Percentiles rank a stretch among this genome's conserved stretches.
These are phyloP conservation scores for Anolis carolinensis DNA, from an alignment of 2,113 vertebrate species.

Conservation along the genomic window DNA sequence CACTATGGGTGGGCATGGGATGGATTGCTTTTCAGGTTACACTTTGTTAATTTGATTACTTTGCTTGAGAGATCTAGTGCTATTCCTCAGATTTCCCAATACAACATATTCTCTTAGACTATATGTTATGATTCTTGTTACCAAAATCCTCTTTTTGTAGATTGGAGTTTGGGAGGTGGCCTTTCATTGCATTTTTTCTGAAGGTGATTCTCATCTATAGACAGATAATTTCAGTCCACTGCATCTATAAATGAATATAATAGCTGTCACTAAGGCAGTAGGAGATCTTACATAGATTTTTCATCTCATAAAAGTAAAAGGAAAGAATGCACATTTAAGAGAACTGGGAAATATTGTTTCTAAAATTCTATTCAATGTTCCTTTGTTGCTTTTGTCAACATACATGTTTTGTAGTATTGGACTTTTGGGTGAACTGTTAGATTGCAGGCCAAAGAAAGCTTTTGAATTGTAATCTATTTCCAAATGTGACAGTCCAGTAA, in stretches of 20 bases:
- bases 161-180: background rate
- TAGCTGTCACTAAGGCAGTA: background rate
- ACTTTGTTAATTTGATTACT: too few relatives aligned
- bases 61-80: too few relatives aligned
- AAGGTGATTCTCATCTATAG: background rate
- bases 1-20: too few relatives aligned
- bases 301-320: slow-evolving; percentile 37
- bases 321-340: slow-evolving; percentile 14
- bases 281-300: slow-evolving; percentile 20
- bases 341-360: slow-evolving; percentile 43
- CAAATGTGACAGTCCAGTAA: slow-evolving; percentile 40
- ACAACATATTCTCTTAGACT: background rate
- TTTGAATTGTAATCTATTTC: slow-evolving; percentile 59
- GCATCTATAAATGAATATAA: background rate
- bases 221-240: background rate
- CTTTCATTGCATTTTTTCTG: background rate
- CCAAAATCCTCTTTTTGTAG: background rate
- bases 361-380: slow-evolving; percentile 47
- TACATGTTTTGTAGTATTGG: slow-evolving; percentile 15
- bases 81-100: background rate
- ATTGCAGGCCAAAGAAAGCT: slow-evolving; percentile 64
- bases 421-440: slow-evolving; percentile 20
- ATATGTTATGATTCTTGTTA: background rate
- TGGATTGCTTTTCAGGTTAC: too few relatives aligned
- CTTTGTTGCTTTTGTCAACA: slow-evolving; percentile 57